Base-by-base conservation (phyloP, 2,888 invertebrate genomes). In the Graphium colonna region DNA sequence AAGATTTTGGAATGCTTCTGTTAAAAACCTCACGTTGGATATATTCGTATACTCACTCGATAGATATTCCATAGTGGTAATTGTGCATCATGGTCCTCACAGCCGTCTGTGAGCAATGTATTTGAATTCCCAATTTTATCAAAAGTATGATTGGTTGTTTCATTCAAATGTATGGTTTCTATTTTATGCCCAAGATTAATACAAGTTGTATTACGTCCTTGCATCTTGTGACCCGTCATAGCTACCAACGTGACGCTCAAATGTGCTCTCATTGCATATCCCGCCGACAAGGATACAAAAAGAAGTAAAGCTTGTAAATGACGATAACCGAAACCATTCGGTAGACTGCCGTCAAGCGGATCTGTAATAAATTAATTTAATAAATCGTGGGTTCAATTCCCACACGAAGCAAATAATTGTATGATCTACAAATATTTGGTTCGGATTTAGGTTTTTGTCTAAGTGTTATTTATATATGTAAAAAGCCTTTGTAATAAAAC, bases 21-120 rank as follows among this genome's bases (percentile, higher is more conserved):
- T n/a, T n/a, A n/a, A n/a, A n/a, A n/a, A n/a, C n/a, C n/a, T n/a
- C n/a, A n/a, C n/a, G n/a, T n/a, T n/a, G n/a, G n/a, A n/a, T n/a
- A n/a, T n/a, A n/a, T n/a, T n/a, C n/a, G n/a, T n/a, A n/a, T n/a
- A 68, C 75, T 75, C 59, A 81, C 81, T 1, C 78, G 69, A 59
- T 77, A 75, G 42, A 77, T 71, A 48, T 57, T 68, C 73, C 73
- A 73, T n/a, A n/a, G n/a, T n/a, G n/a, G n/a, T n/a, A n/a, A n/a
- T n/a, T n/a, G n/a, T n/a, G n/a, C n/a, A n/a, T n/a, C n/a, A n/a
- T n/a, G n/a, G n/a, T n/a, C n/a, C n/a, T n/a, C n/a, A n/a, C n/a
- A n/a, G n/a, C n/a, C n/a, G n/a, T n/a, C n/a, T n/a, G n/a, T n/a
- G n/a, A n/a, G n/a, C n/a, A n/a, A n/a, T n/a, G n/a, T n/a, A n/a